Percentiles rank a stretch among this genome's conserved stretches.
Conservation (phyloP, 2,113 vertebrate species). For the Strix aluco region DNA sequence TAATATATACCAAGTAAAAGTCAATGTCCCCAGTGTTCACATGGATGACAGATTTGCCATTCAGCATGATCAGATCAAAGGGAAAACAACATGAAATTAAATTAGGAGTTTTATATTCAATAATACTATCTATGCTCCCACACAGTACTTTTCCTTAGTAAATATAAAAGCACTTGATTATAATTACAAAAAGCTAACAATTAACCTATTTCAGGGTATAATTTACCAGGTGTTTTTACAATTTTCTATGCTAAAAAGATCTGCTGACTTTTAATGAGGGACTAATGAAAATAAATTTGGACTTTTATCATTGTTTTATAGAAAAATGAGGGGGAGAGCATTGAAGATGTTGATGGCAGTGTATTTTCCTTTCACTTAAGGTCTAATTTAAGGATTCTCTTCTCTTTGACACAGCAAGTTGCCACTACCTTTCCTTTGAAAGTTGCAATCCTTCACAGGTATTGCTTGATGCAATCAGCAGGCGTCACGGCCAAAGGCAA, state of each 20-base stretch:
- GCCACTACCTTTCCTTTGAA: not conserved
- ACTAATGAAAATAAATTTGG: not conserved
- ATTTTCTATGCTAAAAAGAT: not conserved
- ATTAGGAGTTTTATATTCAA: slow-evolving; percentile 26
- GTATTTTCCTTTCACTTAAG: not conserved
- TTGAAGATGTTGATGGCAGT: not conserved
- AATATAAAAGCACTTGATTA: slow-evolving; percentile 1
- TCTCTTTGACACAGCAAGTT: not conserved
- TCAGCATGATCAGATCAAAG: slow-evolving; percentile 31
- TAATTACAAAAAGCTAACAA: slow-evolving; percentile 39
- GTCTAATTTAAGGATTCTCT: not conserved
- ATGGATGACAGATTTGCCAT: not conserved
- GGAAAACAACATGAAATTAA: slow-evolving; percentile 28
- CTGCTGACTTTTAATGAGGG: not conserved
- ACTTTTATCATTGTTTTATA: not conserved
- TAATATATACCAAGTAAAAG: not conserved
- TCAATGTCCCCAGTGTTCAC: not conserved
- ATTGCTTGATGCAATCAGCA: not conserved
- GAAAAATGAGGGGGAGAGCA: not conserved
- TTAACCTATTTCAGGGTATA: not conserved
- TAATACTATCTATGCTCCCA: not conserved
- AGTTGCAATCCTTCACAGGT: not conserved
- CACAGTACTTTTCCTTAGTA: not conserved
- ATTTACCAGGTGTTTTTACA: not conserved
- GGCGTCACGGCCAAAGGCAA: not conserved